Evolutionary conservation across 2,888 invertebrate species (phyloP), one percentile per base, ranked within the genome.

Genomic region (Anorthoa munda): DNA sequence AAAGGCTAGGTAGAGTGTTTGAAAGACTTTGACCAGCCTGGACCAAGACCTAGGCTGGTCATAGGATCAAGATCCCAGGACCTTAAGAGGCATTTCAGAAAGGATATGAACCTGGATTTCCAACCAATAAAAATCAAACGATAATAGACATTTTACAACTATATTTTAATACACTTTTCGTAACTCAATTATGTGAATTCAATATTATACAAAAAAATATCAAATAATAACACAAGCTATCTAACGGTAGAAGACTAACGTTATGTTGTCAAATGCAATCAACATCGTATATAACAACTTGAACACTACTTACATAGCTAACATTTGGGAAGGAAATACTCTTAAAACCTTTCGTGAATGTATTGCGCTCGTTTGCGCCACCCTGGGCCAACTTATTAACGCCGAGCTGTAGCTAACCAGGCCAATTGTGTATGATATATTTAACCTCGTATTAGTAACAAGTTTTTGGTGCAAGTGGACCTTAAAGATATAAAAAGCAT

Each of bases 91-190:
- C 2, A 12, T 45, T 5, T 50, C 2, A 45, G n/a, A 46, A 18
- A 46, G 26, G 64, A 17, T n/a, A 45, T 18, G 18, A 59, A 48
- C 0, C 4, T 46, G 53, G 48, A 45, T 4, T 3, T 63, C 18
- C 74, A 65, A 78, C 4, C 13, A 84, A 85, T 89, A 87, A 84
- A 87, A 88, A 89, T 86, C 81, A 72, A 86, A n/a, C n/a, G n/a
- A n/a, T n/a, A n/a, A 82, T 60, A 11, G 76, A 85, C 84, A 84
- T 92, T 93, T 94, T 93, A 94, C 90, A 94, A 91, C 94, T 95
- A 95, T 94, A 93, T 94, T 94, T 94, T 91, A 94, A 94, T 95
- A 94, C 93, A 94, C 93, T 92, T 94, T 93, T 95, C 91, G 89
- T 94, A 95, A 95, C 94, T 93, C 94, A 94, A 91, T 93, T 92